These are phyloP conservation scores for Meloe dianella DNA, from an alignment of 2,888 invertebrate genomes.

Conservation along the genomic window DNA sequence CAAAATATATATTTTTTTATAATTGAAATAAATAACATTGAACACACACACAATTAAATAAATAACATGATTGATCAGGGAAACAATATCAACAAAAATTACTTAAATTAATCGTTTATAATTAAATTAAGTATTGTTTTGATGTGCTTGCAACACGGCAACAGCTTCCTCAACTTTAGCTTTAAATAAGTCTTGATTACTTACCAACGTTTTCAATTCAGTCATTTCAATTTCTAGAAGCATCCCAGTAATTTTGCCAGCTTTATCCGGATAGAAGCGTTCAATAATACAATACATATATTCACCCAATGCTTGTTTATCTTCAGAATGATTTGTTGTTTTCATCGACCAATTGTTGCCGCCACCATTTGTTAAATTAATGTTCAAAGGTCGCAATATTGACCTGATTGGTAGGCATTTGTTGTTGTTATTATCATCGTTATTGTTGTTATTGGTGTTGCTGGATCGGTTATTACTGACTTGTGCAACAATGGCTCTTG, in stretches of 20 bases:
- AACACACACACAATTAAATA: too few relatives aligned
- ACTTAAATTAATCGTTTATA: constrained; percentile 39
- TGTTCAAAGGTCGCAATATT: constrained; percentile 50
- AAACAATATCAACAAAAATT: not conserved
- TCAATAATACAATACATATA: constrained; percentile 95
- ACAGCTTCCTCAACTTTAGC: constrained; percentile 98
- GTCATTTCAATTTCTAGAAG: constrained; percentile 97
- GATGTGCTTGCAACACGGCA: constrained; percentile 96
- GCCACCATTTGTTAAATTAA: constrained; percentile 51
- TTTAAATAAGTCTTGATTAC: constrained; percentile 86
- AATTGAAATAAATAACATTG: not conserved
- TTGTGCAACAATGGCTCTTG: constrained; percentile 80
- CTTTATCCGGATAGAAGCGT: constrained; percentile 89
- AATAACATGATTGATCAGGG: too few relatives aligned
- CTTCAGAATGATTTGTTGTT: constrained; percentile 91
- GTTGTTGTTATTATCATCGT: constrained; percentile 45
- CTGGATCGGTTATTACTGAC: constrained; percentile 37
- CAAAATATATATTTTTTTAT: not conserved
- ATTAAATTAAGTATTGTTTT: constrained; percentile 63
- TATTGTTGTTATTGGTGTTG: constrained; percentile 32
- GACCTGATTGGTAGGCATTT: constrained; percentile 69
- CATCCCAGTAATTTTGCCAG: constrained; percentile 99
- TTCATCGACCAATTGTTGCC: constrained; percentile 85
- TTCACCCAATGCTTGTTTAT: constrained; percentile 98
- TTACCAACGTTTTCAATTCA: constrained; percentile 95